A percentile compares a stretch with the other conserved stretches of the same genome.
Evolutionary conservation across 2,888 invertebrate species (phyloP).

Genomic region (Beris morrisii): DNA sequence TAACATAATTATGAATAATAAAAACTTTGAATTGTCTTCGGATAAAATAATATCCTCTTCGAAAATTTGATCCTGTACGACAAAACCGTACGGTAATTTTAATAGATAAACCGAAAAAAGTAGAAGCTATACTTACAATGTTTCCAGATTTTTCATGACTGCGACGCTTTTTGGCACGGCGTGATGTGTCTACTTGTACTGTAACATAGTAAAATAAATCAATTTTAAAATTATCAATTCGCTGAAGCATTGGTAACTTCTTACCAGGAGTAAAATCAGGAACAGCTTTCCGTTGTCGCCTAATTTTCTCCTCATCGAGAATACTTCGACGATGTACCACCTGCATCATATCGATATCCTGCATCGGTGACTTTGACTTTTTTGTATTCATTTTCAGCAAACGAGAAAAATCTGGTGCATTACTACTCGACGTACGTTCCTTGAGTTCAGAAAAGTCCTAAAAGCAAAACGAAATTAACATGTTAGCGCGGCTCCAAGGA

Average conservation of each 20-base stretch:
- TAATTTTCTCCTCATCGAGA: slow-evolving; percentile 53
- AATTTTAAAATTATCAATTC: slow-evolving; percentile 1
- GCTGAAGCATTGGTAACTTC: not conserved
- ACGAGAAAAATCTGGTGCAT: slow-evolving; percentile 54
- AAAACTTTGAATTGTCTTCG: slow-evolving; percentile 11
- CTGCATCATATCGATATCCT: slow-evolving; percentile 51
- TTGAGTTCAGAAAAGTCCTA: slow-evolving; percentile 57
- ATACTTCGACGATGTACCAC: slow-evolving; percentile 50
- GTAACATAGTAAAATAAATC: slow-evolving; percentile 23
- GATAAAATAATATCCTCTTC: not conserved
- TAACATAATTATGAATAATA: slow-evolving; percentile 9
- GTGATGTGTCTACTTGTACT: slow-evolving; percentile 55
- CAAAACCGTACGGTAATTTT: no score
- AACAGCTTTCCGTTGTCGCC: slow-evolving; percentile 52
- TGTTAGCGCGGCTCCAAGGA: not conserved
- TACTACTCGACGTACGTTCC: slow-evolving; percentile 52
- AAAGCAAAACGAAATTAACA: not conserved
- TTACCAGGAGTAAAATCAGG: slow-evolving; percentile 43
- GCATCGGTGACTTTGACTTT: slow-evolving; percentile 53
- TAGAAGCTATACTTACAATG: slow-evolving; percentile 60
- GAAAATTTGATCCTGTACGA: not conserved
- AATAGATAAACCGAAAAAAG: not conserved
- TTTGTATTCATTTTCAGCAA: slow-evolving; percentile 49
- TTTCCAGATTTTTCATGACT: slow-evolving; percentile 65
- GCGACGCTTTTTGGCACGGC: slow-evolving; percentile 62